Evolutionary conservation across 2,113 vertebrate genomes (phyloP), one percentile per base, ranked within the genome.

Genomic region (Phylloscopus trochiloides): DNA sequence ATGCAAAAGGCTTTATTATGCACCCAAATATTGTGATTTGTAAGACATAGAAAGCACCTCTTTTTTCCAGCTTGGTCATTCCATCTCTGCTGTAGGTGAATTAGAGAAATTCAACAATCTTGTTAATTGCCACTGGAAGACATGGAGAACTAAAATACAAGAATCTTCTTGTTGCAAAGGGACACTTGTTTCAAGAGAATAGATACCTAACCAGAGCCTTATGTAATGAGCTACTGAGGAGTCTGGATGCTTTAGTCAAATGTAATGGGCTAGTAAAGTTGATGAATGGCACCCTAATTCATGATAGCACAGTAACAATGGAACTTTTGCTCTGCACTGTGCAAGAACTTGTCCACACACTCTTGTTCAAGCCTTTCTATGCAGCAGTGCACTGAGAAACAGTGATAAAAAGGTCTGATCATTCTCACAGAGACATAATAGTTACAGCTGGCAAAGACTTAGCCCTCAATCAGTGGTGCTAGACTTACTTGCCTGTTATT

Each of bases 321-420:
- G 45, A 18, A 19, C 6, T 47, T 68, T 34, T 50, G 7, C 19
- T 65, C 7, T 74, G 13, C 11, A 9, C 10, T 38, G 3, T 48
- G 5, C 22, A 34, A 47, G 32, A 22, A 5, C 32, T 59, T 43
- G 9, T 24, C 20, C 17, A 19, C 15, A 10, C 1, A 0, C 7
- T 61, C 19, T n/a, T 62, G 13, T 36, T 82, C 31, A 62, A 45
- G 32, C 19, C 17, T 9, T 61, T 57, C 15, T 8, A 5, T 34
- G 22, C 20, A 86, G 17, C 11, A 51, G 5, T 7, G 8, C 28
- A 20, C 48, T 43, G 38, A 59, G 43, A 58, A 80, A 50, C 4
- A 38, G 21, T 7, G 20, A 45, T 63, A 11, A 40, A 63, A 55
- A 28, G 15, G 2, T 71, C 12, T 51, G 13, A 48, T 50, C 1